phyloP scores from a whole-genome alignment of 1,140 invertebrate genomes.

The Anastrepha ludens region DNA sequence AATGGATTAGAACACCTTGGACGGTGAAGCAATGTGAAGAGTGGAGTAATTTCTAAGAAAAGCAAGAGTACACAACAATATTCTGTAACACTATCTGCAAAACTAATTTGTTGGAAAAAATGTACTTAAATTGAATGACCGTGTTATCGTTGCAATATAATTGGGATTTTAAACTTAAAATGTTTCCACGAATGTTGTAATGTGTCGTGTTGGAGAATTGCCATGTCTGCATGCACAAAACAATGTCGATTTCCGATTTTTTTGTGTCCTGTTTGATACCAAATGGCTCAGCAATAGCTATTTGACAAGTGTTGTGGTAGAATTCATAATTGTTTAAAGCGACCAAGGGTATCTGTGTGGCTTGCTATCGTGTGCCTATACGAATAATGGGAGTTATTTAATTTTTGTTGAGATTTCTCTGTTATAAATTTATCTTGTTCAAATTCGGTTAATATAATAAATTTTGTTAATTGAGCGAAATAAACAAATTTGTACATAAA shows the following conservation, averaged over 20 bases:
- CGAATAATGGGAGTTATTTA: background rate
- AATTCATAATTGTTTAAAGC: background rate
- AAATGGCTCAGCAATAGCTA: background rate
- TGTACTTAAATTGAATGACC: background rate
- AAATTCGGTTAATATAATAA: background rate
- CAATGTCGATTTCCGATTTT: background rate
- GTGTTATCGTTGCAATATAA: background rate
- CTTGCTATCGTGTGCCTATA: slow-evolving; percentile 5
- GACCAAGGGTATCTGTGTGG: background rate
- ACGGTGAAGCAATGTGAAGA: background rate
- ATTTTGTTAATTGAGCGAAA: slow-evolving; percentile 12
- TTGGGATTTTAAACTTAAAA: background rate
- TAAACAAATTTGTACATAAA: background rate
- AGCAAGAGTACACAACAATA: background rate
- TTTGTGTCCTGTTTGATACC: background rate
- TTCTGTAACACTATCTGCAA: background rate
- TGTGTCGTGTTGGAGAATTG: background rate
- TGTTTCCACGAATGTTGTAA: background rate
- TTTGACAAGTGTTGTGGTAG: background rate
- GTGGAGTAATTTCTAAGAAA: background rate
- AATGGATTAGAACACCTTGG: background rate
- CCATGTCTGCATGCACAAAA: background rate
- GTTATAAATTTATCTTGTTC: background rate
- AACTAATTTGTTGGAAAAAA: background rate
- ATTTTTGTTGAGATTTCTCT: background rate